These are phyloP conservation scores for Linepithema humile DNA, from an alignment of 1,140 invertebrate species.

Conservation along the genomic window DNA sequence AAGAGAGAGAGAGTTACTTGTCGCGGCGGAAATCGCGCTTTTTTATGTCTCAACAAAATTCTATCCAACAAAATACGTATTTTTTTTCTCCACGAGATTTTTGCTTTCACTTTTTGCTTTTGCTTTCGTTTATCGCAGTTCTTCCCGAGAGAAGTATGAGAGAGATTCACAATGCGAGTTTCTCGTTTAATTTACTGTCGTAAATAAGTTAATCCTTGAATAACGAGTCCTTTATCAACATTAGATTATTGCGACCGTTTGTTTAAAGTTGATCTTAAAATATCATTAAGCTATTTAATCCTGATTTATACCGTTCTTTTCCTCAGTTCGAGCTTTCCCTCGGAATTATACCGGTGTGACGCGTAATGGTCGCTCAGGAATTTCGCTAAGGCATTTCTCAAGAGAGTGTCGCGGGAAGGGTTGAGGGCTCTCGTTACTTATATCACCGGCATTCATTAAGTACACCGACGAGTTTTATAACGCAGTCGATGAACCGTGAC, in stretches of 20 bases:
- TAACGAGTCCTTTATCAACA: background rate
- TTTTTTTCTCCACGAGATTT: background rate
- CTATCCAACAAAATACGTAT: background rate
- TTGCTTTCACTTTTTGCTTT: background rate
- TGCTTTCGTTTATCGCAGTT: background rate
- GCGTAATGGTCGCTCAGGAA: background rate
- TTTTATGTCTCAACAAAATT: slow-evolving; percentile 1
- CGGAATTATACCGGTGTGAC: background rate
- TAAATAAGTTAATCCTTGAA: background rate
- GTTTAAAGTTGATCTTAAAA: background rate
- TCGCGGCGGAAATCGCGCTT: slow-evolving; percentile 2
- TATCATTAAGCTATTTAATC: background rate
- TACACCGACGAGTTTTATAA: background rate
- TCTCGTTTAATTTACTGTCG: background rate
- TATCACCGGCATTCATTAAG: background rate
- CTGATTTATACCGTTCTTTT: background rate
- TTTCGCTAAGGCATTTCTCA: background rate
- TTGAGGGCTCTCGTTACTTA: background rate
- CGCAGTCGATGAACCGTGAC: background rate
- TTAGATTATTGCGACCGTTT: background rate
- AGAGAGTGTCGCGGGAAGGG: background rate
- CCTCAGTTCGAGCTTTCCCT: background rate
- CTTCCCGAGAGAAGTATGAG: background rate
- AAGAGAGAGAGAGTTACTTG: background rate
- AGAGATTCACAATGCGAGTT: background rate